These are phyloP conservation scores for Anser brachyrhynchus DNA, from an alignment of 2,113 vertebrate genomes.

Conservation along the genomic window DNA sequence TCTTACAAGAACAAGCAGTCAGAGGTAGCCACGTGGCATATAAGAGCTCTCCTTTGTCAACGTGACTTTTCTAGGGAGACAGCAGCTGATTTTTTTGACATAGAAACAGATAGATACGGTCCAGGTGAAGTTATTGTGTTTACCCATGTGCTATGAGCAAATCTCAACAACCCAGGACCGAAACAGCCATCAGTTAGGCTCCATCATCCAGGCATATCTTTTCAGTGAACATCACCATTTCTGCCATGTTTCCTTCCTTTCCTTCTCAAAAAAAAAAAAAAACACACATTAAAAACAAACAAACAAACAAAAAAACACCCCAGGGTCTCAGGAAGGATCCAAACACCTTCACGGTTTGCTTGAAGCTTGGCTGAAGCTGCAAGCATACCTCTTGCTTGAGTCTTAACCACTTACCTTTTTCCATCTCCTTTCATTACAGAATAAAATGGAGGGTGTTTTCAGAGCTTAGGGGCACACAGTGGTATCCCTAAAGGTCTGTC, in stretches of 20 bases:
- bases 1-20: background rate
- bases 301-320: too few relatives aligned
- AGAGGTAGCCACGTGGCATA: background rate
- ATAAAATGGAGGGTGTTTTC: accelerated
- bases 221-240: background rate
- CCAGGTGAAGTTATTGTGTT: accelerated
- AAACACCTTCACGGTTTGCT: background rate
- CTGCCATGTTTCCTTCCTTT: background rate
- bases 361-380: background rate
- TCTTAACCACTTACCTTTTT: background rate
- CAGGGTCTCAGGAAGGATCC: background rate
- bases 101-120: background rate
- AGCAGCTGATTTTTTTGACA: background rate
- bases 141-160: accelerated
- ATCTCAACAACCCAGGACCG: accelerated
- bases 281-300: too few relatives aligned
- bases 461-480: accelerated
- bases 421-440: background rate
- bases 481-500: background rate
- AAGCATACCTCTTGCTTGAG: background rate
- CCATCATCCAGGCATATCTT: background rate
- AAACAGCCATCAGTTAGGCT: accelerated
- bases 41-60: background rate
- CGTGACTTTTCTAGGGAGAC: background rate
- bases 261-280: too few relatives aligned